These are phyloP conservation scores for Habrosyne pyritoides DNA, from an alignment of 2,888 invertebrate genomes.

Conservation along the genomic window DNA sequence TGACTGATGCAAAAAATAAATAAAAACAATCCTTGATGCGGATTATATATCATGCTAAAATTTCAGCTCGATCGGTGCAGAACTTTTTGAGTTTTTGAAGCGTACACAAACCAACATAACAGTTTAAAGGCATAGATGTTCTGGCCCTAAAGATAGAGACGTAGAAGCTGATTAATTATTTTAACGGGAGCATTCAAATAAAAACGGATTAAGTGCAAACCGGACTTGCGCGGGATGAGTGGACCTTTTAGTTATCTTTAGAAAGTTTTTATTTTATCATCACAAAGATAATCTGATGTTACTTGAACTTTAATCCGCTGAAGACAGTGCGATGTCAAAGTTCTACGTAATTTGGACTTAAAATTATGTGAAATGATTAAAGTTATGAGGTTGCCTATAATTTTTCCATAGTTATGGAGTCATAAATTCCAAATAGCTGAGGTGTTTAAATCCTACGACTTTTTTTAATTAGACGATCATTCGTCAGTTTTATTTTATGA, in stretches of 20 bases:
- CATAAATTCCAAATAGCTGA: not conserved
- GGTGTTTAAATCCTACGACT: slow-evolving; percentile 2
- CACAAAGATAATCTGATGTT: not conserved
- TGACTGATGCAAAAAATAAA: no score
- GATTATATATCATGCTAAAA: no score
- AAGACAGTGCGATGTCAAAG: not conserved
- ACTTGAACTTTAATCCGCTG: not conserved
- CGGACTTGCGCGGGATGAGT: not conserved
- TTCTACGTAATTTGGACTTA: not conserved
- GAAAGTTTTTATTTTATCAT: slow-evolving; percentile 4
- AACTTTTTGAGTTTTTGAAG: no score
- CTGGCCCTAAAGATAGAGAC: not conserved
- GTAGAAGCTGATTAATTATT: not conserved
- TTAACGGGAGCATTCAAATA: not conserved
- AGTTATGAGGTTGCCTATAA: slow-evolving; percentile 4
- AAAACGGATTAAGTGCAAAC: slow-evolving; percentile 3
- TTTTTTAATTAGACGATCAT: not conserved
- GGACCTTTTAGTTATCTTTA: slow-evolving; percentile 4
- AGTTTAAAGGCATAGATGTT: not conserved
- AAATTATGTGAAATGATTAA: slow-evolving; percentile 5
- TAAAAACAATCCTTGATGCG: no score
- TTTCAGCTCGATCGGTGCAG: no score
- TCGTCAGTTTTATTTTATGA: not conserved
- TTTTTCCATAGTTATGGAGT: not conserved
- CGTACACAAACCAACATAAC: no score